Conservation (phyloP, 2,797 vertebrate species). For the Hypotaenidia philippensis region DNA sequence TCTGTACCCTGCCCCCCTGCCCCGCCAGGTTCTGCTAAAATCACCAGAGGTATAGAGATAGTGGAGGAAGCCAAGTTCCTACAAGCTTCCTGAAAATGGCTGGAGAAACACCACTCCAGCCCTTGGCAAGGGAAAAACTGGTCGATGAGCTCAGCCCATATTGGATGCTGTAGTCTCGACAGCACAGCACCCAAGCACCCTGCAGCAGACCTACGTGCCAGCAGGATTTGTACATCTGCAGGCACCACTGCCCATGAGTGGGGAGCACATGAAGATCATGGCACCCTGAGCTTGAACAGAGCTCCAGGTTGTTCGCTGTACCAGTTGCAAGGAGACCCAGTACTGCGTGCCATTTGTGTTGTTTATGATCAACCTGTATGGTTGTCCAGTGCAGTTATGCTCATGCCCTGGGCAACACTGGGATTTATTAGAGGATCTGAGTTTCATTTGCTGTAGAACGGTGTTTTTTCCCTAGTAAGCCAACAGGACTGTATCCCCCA, state of each 20-base stretch:
- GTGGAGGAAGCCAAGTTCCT: not conserved
- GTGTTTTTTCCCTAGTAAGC: not conserved
- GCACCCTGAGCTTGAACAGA: not conserved
- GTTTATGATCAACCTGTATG: not conserved
- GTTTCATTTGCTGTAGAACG: not conserved
- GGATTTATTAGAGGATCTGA: not conserved
- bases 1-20: not conserved
- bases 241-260: fast-evolving
- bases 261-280: not conserved
- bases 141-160: not conserved
- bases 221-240: not conserved
- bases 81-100: not conserved
- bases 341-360: fast-evolving
- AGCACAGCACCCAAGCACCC: not conserved
- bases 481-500: not conserved
- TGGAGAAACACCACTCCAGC: not conserved
- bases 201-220: not conserved
- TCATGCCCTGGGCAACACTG: not conserved
- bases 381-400: not conserved
- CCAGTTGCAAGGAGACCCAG: fast-evolving
- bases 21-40: not conserved
- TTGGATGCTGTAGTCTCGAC: fast-evolving
- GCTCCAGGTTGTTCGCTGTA: not conserved
- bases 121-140: not conserved
- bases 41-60: not conserved